phyloP scores from a whole-genome alignment of 1,140 invertebrate species.

The Drosophila rufa region DNA sequence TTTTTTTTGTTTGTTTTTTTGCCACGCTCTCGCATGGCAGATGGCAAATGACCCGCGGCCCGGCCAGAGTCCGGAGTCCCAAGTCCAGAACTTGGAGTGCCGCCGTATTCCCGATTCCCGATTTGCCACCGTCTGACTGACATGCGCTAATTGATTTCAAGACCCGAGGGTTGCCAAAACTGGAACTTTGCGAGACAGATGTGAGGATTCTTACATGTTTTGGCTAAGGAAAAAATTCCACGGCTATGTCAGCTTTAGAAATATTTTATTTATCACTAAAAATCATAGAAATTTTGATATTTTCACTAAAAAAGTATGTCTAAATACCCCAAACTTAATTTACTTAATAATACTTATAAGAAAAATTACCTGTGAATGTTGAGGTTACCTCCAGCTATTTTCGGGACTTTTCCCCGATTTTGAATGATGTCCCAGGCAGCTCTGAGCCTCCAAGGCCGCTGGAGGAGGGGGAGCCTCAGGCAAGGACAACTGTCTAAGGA shows the following conservation, averaged over 20 bases:
- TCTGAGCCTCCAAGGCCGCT: too few species aligned
- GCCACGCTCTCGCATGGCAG: slow-evolving; percentile 1
- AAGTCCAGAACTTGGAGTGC: slow-evolving; percentile 4
- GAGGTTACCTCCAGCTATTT: background rate
- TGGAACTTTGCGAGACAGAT: background rate
- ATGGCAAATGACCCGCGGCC: slow-evolving; percentile 27
- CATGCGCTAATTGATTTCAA: slow-evolving; percentile 75
- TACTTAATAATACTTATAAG: too few species aligned
- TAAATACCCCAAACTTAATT: too few species aligned
- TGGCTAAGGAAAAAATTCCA: too few species aligned
- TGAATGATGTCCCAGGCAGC: background rate
- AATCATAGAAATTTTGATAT: too few species aligned
- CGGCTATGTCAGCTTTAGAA: too few species aligned
- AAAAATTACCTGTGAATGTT: too few species aligned
- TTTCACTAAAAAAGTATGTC: too few species aligned
- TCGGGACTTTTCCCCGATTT: background rate
- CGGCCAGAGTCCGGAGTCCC: background rate
- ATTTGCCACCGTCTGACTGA: slow-evolving; percentile 15
- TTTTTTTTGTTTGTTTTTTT: background rate
- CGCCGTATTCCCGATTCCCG: background rate
- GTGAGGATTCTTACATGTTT: too few species aligned
- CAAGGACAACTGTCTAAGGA: slow-evolving; percentile 25
- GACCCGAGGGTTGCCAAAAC: slow-evolving; percentile 43
- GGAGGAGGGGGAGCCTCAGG: background rate
- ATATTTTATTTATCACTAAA: too few species aligned